Conservation (phyloP, 2,888 invertebrate genomes). For the Troilus luridus region DNA sequence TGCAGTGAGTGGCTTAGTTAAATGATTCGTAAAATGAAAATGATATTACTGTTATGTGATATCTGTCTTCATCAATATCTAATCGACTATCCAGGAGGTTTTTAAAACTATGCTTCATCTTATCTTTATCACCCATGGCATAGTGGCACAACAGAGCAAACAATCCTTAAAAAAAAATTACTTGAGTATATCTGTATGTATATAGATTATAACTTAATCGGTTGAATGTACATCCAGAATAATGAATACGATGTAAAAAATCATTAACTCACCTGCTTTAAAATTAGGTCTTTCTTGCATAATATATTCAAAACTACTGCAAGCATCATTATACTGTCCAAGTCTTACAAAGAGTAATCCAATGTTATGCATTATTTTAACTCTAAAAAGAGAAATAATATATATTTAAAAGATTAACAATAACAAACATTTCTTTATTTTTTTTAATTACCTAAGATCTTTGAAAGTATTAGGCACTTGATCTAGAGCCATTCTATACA, state of each 20-base stretch:
- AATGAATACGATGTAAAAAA: background rate
- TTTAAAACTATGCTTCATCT: slow-evolving; percentile 93
- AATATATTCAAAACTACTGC: slow-evolving; percentile 96
- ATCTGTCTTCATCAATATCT: slow-evolving; percentile 84
- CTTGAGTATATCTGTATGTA: no score
- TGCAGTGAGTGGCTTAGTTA: background rate
- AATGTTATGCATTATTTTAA: slow-evolving; percentile 98
- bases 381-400: slow-evolving; percentile 70
- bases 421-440: background rate
- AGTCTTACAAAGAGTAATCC: slow-evolving; percentile 94
- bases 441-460: slow-evolving; percentile 79
- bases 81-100: slow-evolving; percentile 90
- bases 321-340: slow-evolving; percentile 96
- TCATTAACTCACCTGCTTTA: slow-evolving; percentile 74
- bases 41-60: slow-evolving; percentile 70
- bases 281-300: slow-evolving; percentile 96
- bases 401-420: background rate
- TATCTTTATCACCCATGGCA: slow-evolving; percentile 91
- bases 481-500: slow-evolving; percentile 98
- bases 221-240: background rate
- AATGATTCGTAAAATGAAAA: background rate
- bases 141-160: slow-evolving; percentile 91
- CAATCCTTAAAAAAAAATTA: slow-evolving; percentile 77
- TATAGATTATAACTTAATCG: background rate
- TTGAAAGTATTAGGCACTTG: slow-evolving; percentile 95